Evolutionary conservation across 2,113 vertebrate species (phyloP).

Genomic region (Parus major): DNA sequence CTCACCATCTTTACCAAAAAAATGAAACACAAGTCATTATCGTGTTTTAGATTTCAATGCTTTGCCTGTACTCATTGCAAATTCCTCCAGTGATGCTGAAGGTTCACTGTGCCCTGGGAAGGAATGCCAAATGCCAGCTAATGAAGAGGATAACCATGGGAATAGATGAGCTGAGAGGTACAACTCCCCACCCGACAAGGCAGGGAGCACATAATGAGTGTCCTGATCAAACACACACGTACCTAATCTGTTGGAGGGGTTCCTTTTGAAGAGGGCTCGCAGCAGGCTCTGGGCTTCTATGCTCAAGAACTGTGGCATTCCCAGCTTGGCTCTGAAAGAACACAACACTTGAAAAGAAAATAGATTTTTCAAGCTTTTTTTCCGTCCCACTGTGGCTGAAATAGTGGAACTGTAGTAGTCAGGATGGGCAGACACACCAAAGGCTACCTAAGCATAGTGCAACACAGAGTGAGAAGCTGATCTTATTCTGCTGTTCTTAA

Average conservation of each 20-base stretch:
- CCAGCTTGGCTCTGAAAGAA: constrained; percentile 89
- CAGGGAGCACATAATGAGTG: rapidly evolving
- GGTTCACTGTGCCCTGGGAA: not conserved
- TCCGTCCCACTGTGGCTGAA: not conserved
- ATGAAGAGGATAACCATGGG: not conserved
- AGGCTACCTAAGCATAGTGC: not conserved
- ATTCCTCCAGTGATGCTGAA: not conserved
- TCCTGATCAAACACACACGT: not conserved
- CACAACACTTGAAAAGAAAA: constrained; percentile 44
- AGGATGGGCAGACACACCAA: not conserved
- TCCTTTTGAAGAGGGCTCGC: constrained; percentile 94
- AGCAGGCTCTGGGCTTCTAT: constrained; percentile 92
- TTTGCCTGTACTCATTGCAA: not conserved
- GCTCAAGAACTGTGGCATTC: constrained; percentile 95
- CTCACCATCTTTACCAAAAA: not conserved
- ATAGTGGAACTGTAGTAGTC: not conserved
- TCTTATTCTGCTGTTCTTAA: not conserved
- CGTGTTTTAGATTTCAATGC: not conserved
- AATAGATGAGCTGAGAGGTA: not conserved
- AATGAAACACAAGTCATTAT: not conserved
- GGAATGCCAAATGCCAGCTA: not conserved
- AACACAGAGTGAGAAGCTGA: not conserved
- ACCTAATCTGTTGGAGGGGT: constrained; percentile 94
- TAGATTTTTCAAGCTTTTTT: not conserved
- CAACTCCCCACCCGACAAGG: rapidly evolving